Percentiles rank a stretch among this genome's conserved stretches.
phyloP scores from a whole-genome alignment of 2,888 invertebrate genomes.

The Anodontia alba region DNA sequence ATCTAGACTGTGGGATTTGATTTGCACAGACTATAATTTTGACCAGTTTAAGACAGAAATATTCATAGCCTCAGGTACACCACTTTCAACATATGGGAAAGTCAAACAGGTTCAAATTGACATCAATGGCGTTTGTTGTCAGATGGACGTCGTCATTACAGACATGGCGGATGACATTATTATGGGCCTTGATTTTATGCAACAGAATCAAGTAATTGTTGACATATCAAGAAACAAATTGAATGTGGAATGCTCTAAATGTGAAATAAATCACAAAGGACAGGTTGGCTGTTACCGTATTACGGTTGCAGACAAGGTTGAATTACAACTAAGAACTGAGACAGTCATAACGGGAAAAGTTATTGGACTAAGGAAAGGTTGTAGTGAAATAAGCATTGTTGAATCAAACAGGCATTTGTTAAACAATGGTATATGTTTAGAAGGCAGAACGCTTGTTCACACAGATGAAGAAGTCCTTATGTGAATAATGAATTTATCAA shows the following conservation, averaged over 20 bases:
- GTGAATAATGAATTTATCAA: slow-evolving; percentile 48
- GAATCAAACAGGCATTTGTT: slow-evolving; percentile 25
- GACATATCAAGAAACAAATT: too few species aligned
- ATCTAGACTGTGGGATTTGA: too few species aligned
- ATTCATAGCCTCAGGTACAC: neutral
- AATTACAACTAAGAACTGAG: slow-evolving; percentile 37
- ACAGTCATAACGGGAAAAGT: slow-evolving; percentile 14
- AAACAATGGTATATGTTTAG: slow-evolving; percentile 17
- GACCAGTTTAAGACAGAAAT: too few species aligned
- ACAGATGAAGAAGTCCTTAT: neutral
- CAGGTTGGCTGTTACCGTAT: too few species aligned
- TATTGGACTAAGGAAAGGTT: neutral
- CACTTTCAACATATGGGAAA: neutral
- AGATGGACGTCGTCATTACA: slow-evolving; percentile 10
- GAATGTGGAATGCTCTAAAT: too few species aligned
- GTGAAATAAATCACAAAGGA: too few species aligned
- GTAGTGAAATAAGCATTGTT: slow-evolving; percentile 19
- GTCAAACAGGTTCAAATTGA: neutral
- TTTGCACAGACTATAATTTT: too few species aligned
- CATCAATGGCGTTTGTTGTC: neutral
- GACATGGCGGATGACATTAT: neutral
- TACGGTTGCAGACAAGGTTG: too few species aligned
- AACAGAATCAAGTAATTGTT: too few species aligned
- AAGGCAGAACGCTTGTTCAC: slow-evolving; percentile 34
- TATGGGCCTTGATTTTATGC: too few species aligned